Base-by-base conservation (phyloP, 2,888 invertebrate genomes). In the Pherbina coryleti region DNA sequence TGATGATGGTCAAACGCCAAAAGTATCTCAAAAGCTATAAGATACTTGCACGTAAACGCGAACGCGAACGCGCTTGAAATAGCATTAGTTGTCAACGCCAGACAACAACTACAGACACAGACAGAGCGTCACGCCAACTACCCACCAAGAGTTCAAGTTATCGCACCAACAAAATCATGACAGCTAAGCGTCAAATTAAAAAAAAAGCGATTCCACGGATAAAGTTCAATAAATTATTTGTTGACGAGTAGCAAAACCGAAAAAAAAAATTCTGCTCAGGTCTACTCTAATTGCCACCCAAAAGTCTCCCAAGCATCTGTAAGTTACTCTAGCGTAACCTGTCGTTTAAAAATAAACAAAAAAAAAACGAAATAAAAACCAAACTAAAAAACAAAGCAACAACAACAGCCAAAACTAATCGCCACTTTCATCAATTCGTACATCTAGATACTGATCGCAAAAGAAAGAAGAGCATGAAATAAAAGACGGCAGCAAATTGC, bases 1-100 rank as follows among this genome's bases (percentile, higher is more conserved):
- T 64, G 31, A 28, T 64, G 64, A 64, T 64, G 31, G 34, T 34
- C 64, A 64, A 31, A 64, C 34, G 17, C 34, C 31, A 34, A 64
- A 44, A 44, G 14, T 37, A 44, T 44, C 37, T 37, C 8, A 44
- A 44, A 44, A 44, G 14, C 44, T 44, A 44, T 44, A 3, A 44
- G 44, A 44, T 44, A 44, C 44, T 44, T 44, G 44, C 44, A 44
- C 44, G 11, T 44, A 44, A n/a, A n/a, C n/a, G n/a, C n/a, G n/a
- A n/a, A 11, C 14, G 34, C 64, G 7, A 64, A n/a, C 64, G 64
- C 64, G 11, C 44, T 44, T 9, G 17, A 34, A 34, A 28, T 64
- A 8, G n/a, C n/a, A 28, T 64, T 17, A 17, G 17, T 34, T n/a
- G n/a, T 17, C 28, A 64, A n/a, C 17, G 60, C 17, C 11, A 28